Evolutionary conservation across 2,888 invertebrate species (phyloP).

Genomic region (Drosophila yooni): DNA sequence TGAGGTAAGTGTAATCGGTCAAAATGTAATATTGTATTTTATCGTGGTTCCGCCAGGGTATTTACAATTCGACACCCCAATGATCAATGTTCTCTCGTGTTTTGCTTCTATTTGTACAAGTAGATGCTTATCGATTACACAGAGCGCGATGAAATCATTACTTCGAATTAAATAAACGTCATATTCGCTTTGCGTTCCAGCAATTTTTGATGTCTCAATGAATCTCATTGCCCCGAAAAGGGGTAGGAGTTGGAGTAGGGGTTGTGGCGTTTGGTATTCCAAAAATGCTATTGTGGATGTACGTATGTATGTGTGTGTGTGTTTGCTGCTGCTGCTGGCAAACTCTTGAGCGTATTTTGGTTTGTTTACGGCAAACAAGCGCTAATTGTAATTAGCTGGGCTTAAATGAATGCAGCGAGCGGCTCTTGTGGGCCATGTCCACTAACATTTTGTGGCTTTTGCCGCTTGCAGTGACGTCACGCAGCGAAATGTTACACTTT

Average conservation of each 20-base stretch:
- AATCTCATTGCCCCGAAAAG: conserved; percentile 15
- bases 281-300: neutral
- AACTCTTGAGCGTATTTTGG: conserved; percentile 42
- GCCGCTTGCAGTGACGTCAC: conserved; percentile 30
- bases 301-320: neutral
- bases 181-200: conserved; percentile 81
- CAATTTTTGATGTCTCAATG: conserved; percentile 72
- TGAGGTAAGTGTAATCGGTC: neutral
- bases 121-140: conserved; percentile 84
- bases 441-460: conserved; percentile 23
- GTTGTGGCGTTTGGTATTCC: conserved; percentile 6
- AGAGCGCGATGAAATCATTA: conserved; percentile 84
- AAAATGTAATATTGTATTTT: no score
- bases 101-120: conserved; percentile 45
- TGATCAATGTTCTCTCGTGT: neutral
- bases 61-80: neutral
- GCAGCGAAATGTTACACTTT: conserved; percentile 24
- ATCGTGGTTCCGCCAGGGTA: neutral
- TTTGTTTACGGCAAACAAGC: conserved; percentile 65
- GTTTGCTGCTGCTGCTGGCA: conserved; percentile 26
- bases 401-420: conserved; percentile 46
- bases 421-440: conserved; percentile 25
- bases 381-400: conserved; percentile 71
- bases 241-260: conserved; percentile 9
- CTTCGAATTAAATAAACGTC: conserved; percentile 85